A percentile compares a stretch with the other conserved stretches of the same genome.
These are phyloP conservation scores for Machimus rusticus DNA, from an alignment of 2,888 invertebrate species.

Conservation along the genomic window DNA sequence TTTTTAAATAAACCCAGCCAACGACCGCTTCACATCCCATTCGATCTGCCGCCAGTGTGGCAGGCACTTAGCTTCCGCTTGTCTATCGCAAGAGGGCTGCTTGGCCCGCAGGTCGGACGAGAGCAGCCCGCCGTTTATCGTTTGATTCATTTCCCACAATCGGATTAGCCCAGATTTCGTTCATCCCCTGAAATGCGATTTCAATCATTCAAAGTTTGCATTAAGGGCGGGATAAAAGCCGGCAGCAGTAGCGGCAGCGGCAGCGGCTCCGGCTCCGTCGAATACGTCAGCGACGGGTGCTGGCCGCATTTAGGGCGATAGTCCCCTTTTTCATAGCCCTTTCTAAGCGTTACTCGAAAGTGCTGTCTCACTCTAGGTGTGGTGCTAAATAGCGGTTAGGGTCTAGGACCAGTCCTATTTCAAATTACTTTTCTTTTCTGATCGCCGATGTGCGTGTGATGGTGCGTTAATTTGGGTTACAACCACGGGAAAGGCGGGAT, in stretches of 20 bases:
- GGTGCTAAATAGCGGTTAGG: slow-evolving; percentile 35
- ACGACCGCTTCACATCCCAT: not conserved
- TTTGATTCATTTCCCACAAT: slow-evolving; percentile 47
- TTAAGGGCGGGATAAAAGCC: slow-evolving; percentile 16
- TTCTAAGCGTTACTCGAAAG: not conserved
- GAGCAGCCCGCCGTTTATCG: slow-evolving; percentile 2
- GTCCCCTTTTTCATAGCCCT: not conserved
- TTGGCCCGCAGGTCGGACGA: not conserved
- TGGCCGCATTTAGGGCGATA: not conserved
- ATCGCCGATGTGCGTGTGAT: not conserved
- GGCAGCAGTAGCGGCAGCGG: too few relatives aligned
- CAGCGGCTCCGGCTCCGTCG: too few relatives aligned
- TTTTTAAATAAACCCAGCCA: not conserved
- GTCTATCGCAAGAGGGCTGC: not conserved
- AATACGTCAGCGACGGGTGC: not conserved
- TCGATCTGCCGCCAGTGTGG: not conserved
- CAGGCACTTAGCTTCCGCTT: not conserved
- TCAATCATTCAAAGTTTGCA: slow-evolving; percentile 28
- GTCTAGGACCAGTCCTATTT: not conserved
- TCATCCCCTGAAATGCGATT: slow-evolving; percentile 29
- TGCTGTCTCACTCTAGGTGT: slow-evolving; percentile 23
- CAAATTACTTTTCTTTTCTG: not conserved
- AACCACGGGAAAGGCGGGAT: not conserved
- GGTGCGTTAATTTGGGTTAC: not conserved
- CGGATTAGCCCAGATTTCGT: slow-evolving; percentile 43